A percentile compares a stretch with the other conserved stretches of the same genome.
Conservation (phyloP, 2,888 invertebrate genomes). For the Ophion ellenae region DNA sequence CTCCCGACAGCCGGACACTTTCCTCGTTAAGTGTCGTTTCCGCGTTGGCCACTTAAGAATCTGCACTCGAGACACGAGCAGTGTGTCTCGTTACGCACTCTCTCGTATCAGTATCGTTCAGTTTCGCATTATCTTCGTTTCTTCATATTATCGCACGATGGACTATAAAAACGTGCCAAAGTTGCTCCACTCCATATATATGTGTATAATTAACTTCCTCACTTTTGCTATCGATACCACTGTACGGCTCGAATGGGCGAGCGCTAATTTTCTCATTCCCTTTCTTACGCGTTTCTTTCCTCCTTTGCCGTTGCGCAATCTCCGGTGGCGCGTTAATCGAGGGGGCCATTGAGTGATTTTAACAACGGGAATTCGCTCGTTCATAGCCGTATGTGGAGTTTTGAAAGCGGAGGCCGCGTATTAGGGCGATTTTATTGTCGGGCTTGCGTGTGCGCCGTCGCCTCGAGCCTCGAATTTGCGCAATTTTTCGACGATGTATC, state of each 20-base stretch:
- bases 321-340: slow-evolving; percentile 32
- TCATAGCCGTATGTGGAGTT: slow-evolving; percentile 15
- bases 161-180: slow-evolving; percentile 5
- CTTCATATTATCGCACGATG: not conserved
- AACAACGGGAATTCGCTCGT: slow-evolving; percentile 23
- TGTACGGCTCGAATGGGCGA: no score
- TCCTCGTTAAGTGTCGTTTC: slow-evolving; percentile 22
- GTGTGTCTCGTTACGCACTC: slow-evolving; percentile 15
- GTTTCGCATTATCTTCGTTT: slow-evolving; percentile 3
- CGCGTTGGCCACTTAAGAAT: not conserved
- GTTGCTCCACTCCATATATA: no score
- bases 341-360: slow-evolving; percentile 28
- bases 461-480: no score
- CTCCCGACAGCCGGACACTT: not conserved
- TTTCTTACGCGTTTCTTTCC: not conserved
- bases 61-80: not conserved
- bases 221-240: no score
- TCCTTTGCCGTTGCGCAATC: slow-evolving; percentile 34
- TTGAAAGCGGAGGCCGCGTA: not conserved
- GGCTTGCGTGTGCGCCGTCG: no score
- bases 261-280: slow-evolving; percentile 10
- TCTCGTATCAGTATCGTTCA: slow-evolving; percentile 5
- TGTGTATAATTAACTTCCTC: no score
- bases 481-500: no score
- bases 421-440: not conserved